These are phyloP conservation scores for Lepidothrix coronata DNA, from an alignment of 2,113 vertebrate species.

Conservation along the genomic window DNA sequence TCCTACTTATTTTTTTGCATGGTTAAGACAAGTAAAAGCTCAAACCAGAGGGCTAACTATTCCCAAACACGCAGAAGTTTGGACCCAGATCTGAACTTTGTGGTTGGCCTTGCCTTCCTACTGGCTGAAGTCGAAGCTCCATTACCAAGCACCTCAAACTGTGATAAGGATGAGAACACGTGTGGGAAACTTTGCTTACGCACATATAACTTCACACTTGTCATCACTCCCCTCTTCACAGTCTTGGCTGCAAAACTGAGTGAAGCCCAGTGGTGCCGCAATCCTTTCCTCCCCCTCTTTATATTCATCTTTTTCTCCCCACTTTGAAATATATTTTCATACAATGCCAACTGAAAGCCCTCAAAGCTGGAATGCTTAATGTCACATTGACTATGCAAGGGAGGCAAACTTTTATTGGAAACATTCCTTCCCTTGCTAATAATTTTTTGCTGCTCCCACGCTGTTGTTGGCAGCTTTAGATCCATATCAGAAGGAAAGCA, in stretches of 20 bases:
- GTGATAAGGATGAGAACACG: background rate
- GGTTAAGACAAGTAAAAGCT: background rate
- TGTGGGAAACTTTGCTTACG: conserved; percentile 49
- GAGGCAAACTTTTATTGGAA: conserved; percentile 51
- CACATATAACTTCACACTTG: background rate
- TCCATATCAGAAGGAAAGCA: conserved; percentile 19
- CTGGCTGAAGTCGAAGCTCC: background rate
- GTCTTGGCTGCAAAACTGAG: background rate
- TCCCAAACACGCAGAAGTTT: background rate
- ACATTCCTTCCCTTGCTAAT: conserved; percentile 27
- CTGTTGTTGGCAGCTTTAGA: conserved; percentile 56
- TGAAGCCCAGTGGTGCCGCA: background rate
- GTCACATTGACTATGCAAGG: conserved; percentile 11
- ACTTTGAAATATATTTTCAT: conserved; percentile 14
- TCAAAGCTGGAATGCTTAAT: conserved; percentile 39
- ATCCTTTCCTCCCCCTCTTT: background rate
- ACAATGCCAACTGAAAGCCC: conserved; percentile 6
- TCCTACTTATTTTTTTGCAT: background rate
- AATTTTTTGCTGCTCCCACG: conserved; percentile 37
- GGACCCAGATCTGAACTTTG: conserved; percentile 22
- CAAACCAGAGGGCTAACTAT: background rate
- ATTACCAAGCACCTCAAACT: conserved; percentile 14
- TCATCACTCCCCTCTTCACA: conserved; percentile 11
- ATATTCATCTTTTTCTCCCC: background rate
- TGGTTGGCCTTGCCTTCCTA: background rate